Base-by-base conservation (phyloP, 2,888 invertebrate genomes). In the Agrotis ipsilon region DNA sequence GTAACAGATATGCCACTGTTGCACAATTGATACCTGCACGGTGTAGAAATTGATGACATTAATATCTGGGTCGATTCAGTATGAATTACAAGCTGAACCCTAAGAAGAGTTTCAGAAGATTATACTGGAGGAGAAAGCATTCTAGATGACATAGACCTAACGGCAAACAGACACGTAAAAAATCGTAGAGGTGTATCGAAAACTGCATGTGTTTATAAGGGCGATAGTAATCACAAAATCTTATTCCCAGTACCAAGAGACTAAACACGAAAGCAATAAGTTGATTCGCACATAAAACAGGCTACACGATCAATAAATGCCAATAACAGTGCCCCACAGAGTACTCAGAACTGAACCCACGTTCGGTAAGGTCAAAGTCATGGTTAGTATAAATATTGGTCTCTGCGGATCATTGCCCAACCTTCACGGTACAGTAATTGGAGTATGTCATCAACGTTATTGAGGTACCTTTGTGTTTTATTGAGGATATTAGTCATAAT, bases 251-350 rank as follows among this genome's bases (percentile, higher is more conserved):
- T 21, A 65, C 19, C 18, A 19, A 78, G 39, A 54, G 16, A 64
- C 59, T 32, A 66, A 71, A 52, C 59, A 70, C 24, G 49, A 70
- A 62, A 18, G 48, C 62, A 68, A 63, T 81, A 68, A 27, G 54
- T 70, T 72, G 68, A 78, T 84, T 75, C 49, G 75, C 74, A 51
- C 55, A 80, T 76, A 72, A 66, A 74, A 60, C 51, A 45, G 48
- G 32, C 43, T 69, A 52, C 62, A 76, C 65, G 66, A 82, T 63
- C 82, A 84, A 82, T 81, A 81, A 74, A 72, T 65, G 57, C 58
- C 68, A 72, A 81, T 72, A 74, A 68, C 70, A 57, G 59, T 61
- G 60, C 51, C 60, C 54, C 24, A 46, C 52, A 48, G 54, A 69
- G 62, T 67, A 66, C 64, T 68, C 39, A 46, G 62, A 52, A 57